A percentile compares a stretch with the other conserved stretches of the same genome.
Evolutionary conservation across 1,140 invertebrate species (phyloP).

Genomic region (Berghia stephanieae): DNA sequence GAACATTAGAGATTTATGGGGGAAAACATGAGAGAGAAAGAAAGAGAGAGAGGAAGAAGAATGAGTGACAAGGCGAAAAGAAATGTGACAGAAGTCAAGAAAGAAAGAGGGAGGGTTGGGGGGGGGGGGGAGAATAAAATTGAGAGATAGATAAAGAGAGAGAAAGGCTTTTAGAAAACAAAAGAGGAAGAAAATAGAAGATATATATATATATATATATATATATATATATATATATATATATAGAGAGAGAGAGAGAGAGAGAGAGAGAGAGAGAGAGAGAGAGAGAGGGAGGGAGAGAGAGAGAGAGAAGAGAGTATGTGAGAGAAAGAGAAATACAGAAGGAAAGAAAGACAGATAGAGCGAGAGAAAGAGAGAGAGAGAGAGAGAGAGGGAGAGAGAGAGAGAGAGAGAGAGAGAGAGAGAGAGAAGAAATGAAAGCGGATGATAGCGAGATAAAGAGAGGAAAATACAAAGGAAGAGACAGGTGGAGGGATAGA

Average conservation of each 20-base stretch:
- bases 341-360: background rate
- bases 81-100: background rate
- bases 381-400: background rate
- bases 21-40: no score
- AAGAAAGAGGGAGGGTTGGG: background rate
- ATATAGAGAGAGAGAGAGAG: conserved; percentile 9
- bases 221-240: no score
- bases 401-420: background rate
- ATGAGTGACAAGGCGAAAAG: background rate
- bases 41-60: no score
- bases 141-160: no score
- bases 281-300: background rate
- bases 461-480: background rate
- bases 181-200: no score
- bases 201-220: no score
- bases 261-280: background rate
- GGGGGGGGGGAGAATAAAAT: background rate
- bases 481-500: no score
- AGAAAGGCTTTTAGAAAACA: no score
- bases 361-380: background rate
- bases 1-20: no score
- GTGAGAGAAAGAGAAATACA: background rate
- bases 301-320: conserved; percentile 1
- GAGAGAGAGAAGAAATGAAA: background rate
- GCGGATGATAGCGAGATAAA: background rate